phyloP scores from a whole-genome alignment of 1,140 invertebrate genomes.

The Rhagoletis zephyria region DNA sequence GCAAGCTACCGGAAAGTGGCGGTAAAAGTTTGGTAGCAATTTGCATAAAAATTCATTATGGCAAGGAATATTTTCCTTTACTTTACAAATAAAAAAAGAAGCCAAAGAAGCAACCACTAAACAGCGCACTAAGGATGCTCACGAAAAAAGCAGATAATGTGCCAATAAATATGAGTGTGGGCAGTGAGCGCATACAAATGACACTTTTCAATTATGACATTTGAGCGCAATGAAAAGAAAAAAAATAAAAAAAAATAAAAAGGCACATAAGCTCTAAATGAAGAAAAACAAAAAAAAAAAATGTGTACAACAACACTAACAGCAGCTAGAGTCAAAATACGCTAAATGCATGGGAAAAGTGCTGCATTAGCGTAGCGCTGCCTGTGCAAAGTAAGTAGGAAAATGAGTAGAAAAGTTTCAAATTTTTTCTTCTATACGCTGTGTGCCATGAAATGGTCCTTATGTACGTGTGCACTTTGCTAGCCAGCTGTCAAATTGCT shows the following conservation, averaged over 20 bases:
- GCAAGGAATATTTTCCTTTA: neutral
- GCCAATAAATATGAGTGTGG: neutral
- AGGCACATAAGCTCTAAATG: no score
- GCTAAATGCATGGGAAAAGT: neutral
- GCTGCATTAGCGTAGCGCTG: neutral
- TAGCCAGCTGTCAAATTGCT: slow-evolving; percentile 16
- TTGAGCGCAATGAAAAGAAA: neutral
- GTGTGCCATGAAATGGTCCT: neutral
- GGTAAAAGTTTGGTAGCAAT: slow-evolving; percentile 30
- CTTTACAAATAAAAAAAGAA: neutral
- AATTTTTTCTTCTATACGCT: neutral
- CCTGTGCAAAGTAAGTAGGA: neutral
- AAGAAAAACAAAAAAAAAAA: neutral
- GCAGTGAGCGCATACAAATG: neutral
- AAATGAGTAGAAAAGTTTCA: neutral
- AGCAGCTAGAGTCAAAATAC: neutral
- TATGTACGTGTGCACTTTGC: neutral
- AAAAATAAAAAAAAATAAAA: neutral
- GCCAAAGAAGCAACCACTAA: neutral
- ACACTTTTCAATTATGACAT: slow-evolving; percentile 37
- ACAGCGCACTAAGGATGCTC: no score
- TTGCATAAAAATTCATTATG: slow-evolving; percentile 51
- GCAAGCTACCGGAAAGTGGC: slow-evolving; percentile 5
- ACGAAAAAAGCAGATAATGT: neutral
- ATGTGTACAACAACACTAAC: neutral